Percentiles rank a stretch among this genome's conserved stretches.
Conservation (phyloP, 2,797 vertebrate genomes). For the Staurois parvus region DNA sequence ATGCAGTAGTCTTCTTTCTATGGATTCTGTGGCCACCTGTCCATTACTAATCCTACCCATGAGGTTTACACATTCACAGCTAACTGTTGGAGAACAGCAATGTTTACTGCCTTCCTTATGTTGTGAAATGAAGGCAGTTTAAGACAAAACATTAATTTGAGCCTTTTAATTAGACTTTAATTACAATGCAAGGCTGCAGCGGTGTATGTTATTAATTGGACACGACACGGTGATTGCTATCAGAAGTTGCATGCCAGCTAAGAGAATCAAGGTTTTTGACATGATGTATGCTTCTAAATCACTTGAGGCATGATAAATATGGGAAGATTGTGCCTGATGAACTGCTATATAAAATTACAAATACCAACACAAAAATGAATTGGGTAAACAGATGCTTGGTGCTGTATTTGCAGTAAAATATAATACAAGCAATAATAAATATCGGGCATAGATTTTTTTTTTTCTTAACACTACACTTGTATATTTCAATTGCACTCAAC, state of each 20-base stretch:
- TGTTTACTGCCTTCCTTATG: slow-evolving; percentile 41
- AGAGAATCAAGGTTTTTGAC: background rate
- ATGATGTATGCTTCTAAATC: background rate
- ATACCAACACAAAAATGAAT: background rate
- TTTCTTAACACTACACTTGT: too few species aligned
- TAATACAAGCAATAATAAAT: background rate
- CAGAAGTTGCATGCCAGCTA: slow-evolving; percentile 8
- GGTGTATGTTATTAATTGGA: slow-evolving; percentile 29
- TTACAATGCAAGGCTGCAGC: slow-evolving; percentile 21
- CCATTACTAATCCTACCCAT: slow-evolving; percentile 57
- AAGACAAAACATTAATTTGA: slow-evolving; percentile 43
- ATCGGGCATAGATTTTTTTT: background rate
- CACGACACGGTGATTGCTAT: slow-evolving; percentile 31
- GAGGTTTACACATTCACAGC: slow-evolving; percentile 40
- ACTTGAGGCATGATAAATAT: background rate
- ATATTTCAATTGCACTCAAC: too few species aligned
- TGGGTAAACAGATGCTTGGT: background rate
- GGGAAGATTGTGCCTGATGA: background rate
- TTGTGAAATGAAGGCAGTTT: slow-evolving; percentile 26
- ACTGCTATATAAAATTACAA: background rate
- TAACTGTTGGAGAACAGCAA: slow-evolving; percentile 9
- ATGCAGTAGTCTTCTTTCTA: slow-evolving; percentile 30
- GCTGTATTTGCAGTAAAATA: background rate
- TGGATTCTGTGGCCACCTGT: slow-evolving; percentile 51
- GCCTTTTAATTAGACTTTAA: slow-evolving; percentile 46